Evolutionary conservation across 2,113 vertebrate species (phyloP), one percentile per base, ranked within the genome.

Genomic region (Salvelinus alpinus): DNA sequence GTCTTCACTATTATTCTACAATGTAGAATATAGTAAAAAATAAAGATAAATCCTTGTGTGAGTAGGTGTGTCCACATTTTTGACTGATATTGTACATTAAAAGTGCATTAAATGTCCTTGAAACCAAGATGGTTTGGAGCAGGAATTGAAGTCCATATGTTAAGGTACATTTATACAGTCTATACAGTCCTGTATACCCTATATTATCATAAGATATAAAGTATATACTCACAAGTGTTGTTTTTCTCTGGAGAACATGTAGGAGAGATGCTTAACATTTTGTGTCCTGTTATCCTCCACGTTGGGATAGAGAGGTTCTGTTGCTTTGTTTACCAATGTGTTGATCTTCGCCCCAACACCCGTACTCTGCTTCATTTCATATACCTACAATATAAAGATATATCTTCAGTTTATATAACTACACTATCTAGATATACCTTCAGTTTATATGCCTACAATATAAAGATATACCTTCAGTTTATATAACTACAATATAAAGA

Each of bases 161-260:
- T 1, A 44, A 2, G 8, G 9, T 44, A 29, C 14, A 66, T 64
- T 3, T 64, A 64, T 25, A 64, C 4, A 66, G 12, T 24, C 22
- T 5, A 65, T 54, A 18, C 51, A 54, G 13, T 54, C 13, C 38
- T 54, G 51, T 54, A 54, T 54, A 54, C 51, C 3, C 51, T 54
- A 18, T 16, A 5, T 14, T 14, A 54, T 54, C 51, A 4, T 2
- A 44, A 44, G 38, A 44, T 1, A 44, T 44, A 44, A 9, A 44
- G 16, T 54, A 18, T 54, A 5, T 54, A 95, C 97, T 97, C 77
- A 99, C 98, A 99, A 83, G 86, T 98, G 96, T 77, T 96, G 95
- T 71, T 98, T 99, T 87, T 99, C 98, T 74, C 98, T 92, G 83
- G 95, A 98, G 92, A 99, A 99, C 0, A 96, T 95, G 75, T 97